Percentiles rank a stretch among this genome's conserved stretches.
Evolutionary conservation across 2,797 vertebrate species (phyloP).

Genomic region (Rachycentron canadum): DNA sequence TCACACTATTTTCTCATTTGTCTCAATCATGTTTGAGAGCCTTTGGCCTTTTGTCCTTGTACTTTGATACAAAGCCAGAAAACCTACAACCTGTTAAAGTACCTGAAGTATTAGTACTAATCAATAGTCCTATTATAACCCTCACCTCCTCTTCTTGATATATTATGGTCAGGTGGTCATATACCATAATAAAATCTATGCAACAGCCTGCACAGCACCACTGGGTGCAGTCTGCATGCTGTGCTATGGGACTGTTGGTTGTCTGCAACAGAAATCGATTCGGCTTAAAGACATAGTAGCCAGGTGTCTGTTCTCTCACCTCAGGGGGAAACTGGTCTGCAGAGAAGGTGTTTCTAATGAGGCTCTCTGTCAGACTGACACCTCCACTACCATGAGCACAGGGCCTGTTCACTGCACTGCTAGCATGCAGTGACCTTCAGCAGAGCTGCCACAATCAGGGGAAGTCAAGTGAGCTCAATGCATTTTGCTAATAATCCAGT

Average conservation of each 20-base stretch:
- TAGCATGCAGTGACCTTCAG: not conserved
- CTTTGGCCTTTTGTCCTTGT: conserved; percentile 1
- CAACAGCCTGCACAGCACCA: conserved; percentile 6
- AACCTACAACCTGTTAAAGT: conserved; percentile 8
- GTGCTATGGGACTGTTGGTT: not conserved
- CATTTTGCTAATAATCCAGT: too few species aligned
- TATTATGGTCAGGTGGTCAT: conserved; percentile 7
- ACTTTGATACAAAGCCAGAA: not conserved
- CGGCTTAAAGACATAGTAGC: conserved; percentile 31
- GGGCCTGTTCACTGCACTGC: conserved; percentile 3
- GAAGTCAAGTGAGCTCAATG: not conserved
- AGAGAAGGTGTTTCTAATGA: conserved; percentile 41
- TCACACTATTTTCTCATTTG: not conserved
- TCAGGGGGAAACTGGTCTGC: conserved; percentile 1
- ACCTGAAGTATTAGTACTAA: conserved; percentile 37
- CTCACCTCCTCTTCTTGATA: not conserved
- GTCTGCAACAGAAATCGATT: conserved; percentile 21
- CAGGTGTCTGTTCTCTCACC: conserved; percentile 28
- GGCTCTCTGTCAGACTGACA: conserved; percentile 23
- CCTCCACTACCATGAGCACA: not conserved
- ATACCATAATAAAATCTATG: conserved; percentile 12
- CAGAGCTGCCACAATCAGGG: conserved; percentile 8
- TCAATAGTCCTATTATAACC: conserved; percentile 41
- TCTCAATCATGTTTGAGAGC: not conserved
- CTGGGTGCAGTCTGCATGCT: not conserved